These are phyloP conservation scores for Sebastes diaconus DNA, from an alignment of 2,797 vertebrate genomes.

Conservation along the genomic window DNA sequence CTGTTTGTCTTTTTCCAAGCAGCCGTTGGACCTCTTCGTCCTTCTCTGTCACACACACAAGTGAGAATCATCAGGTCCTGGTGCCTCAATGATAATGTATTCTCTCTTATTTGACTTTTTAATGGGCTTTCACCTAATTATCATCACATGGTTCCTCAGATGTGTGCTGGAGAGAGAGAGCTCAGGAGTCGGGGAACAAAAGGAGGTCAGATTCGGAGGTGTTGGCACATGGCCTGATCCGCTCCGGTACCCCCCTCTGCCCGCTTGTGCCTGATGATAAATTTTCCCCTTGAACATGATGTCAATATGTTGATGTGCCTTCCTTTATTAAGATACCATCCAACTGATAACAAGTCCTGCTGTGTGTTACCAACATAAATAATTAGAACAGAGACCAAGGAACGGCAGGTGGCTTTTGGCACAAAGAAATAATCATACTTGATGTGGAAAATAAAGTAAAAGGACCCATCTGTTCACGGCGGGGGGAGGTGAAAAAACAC, in stretches of 20 bases:
- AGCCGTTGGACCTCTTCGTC: slow-evolving; percentile 63
- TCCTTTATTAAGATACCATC: slow-evolving; percentile 99
- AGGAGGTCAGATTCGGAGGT: slow-evolving; percentile 85
- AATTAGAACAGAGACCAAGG: slow-evolving; percentile 97
- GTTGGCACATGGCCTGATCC: slow-evolving; percentile 87
- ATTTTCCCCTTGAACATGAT: slow-evolving; percentile 98
- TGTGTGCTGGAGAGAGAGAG: slow-evolving; percentile 85
- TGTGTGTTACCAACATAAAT: slow-evolving; percentile 99
- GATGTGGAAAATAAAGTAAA: slow-evolving; percentile 99
- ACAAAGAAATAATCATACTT: slow-evolving; percentile 99
- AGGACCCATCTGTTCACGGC: slow-evolving; percentile 99
- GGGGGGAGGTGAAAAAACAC: slow-evolving; percentile 94
- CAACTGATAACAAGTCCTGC: slow-evolving; percentile 99
- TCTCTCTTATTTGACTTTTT: slow-evolving; percentile 97
- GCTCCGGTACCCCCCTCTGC: slow-evolving; percentile 63
- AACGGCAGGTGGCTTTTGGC: slow-evolving; percentile 99
- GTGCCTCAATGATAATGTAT: slow-evolving; percentile 95
- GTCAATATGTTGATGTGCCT: slow-evolving; percentile 99
- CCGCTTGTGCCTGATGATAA: slow-evolving; percentile 75
- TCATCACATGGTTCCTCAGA: slow-evolving; percentile 89
- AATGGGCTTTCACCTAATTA: slow-evolving; percentile 97
- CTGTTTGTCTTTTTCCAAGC: slow-evolving; percentile 2
- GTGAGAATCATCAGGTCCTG: slow-evolving; percentile 65
- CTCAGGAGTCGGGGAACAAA: slow-evolving; percentile 84
- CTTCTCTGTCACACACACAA: slow-evolving; percentile 73